A percentile compares a stretch with the other conserved stretches of the same genome.
Conservation (phyloP, 2,797 vertebrate species). For the Australoheros facetus region DNA sequence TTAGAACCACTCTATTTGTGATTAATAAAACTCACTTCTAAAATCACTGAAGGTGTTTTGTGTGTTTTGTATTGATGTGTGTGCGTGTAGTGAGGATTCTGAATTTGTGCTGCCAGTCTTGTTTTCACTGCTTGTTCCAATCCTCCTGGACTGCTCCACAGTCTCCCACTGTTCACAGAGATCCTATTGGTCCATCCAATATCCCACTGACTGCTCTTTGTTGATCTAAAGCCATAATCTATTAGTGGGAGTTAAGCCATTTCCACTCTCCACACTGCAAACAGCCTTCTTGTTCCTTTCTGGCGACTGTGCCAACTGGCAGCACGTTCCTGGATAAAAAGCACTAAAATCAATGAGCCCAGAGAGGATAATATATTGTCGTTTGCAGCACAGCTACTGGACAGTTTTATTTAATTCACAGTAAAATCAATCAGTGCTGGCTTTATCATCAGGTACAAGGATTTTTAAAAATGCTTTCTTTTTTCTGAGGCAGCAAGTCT, state of each 20-base stretch:
- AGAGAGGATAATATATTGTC: slow-evolving; percentile 41
- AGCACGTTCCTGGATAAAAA: slow-evolving; percentile 46
- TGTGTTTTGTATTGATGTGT: background rate
- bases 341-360: slow-evolving; percentile 52
- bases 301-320: slow-evolving; percentile 55
- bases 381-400: slow-evolving; percentile 15
- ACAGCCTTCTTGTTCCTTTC: slow-evolving; percentile 48
- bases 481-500: background rate
- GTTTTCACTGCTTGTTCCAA: slow-evolving; percentile 13
- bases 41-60: slow-evolving; percentile 40
- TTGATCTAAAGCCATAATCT: slow-evolving; percentile 59
- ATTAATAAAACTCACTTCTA: slow-evolving; percentile 85
- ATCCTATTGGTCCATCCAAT: slow-evolving; percentile 54
- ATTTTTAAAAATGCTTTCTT: background rate
- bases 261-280: slow-evolving; percentile 43
- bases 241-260: slow-evolving; percentile 55
- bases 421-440: slow-evolving; percentile 22
- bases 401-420: slow-evolving; percentile 38
- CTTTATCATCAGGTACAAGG: background rate
- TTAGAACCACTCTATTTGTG: slow-evolving; percentile 80
- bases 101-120: background rate
- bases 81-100: background rate
- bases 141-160: slow-evolving; percentile 1
- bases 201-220: slow-evolving; percentile 49
- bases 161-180: slow-evolving; percentile 18